Evolutionary conservation across 1,140 invertebrate genomes (phyloP).

Genomic region (Atta colombica): DNA sequence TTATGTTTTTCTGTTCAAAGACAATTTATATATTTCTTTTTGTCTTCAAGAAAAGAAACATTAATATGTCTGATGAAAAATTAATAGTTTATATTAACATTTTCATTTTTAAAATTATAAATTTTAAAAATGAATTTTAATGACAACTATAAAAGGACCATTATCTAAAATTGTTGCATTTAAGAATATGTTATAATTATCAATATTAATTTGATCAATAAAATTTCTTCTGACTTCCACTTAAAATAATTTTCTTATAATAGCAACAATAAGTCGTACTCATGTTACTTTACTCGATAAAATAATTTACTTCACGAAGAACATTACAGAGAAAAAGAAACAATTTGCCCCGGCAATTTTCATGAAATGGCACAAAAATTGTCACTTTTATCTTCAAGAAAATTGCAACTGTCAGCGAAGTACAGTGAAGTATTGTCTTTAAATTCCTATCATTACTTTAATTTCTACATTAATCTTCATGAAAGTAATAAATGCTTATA

Average conservation of each 20-base stretch:
- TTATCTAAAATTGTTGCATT: neutral
- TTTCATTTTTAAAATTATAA: neutral
- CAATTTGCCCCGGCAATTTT: conserved; percentile 17
- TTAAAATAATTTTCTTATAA: conserved; percentile 42
- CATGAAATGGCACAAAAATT: conserved; percentile 29
- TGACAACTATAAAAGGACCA: neutral
- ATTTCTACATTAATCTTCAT: conserved; percentile 15
- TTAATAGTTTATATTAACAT: neutral
- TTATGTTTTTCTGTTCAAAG: neutral
- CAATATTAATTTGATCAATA: conserved; percentile 3
- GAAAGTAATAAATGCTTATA: neutral
- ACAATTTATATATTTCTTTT: neutral
- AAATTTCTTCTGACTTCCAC: conserved; percentile 4
- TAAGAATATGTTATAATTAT: conserved; percentile 32
- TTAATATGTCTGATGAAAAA: neutral
- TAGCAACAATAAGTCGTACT: conserved; percentile 10
- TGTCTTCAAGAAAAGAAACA: neutral
- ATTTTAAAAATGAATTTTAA: neutral
- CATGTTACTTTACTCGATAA: conserved; percentile 3
- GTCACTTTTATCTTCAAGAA: neutral
- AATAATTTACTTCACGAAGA: conserved; percentile 27
- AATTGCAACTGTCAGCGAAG: neutral
- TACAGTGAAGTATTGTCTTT: neutral
- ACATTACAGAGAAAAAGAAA: neutral
- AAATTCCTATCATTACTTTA: conserved; percentile 37